Evolutionary conservation across 2,797 vertebrate species (phyloP).

Genomic region (Cyprinodon diabolis): DNA sequence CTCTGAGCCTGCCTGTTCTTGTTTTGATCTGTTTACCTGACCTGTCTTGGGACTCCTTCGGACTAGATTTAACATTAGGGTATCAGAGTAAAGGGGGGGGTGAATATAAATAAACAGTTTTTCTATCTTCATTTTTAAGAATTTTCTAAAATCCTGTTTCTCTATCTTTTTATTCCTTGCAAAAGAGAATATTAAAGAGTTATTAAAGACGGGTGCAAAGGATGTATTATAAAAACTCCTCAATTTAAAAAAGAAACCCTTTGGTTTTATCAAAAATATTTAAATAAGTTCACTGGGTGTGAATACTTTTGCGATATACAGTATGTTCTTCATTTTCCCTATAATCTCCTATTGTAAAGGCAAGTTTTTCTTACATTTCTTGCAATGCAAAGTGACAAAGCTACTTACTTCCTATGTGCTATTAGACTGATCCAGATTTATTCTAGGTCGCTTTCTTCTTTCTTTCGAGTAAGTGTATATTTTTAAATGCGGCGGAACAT

Average conservation of each 20-base stretch:
- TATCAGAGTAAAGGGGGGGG: background rate
- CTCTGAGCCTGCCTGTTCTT: too few species aligned
- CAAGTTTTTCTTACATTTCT: background rate
- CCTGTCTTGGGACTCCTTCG: too few species aligned
- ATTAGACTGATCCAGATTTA: constrained; percentile 24
- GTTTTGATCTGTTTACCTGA: too few species aligned
- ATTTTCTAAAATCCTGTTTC: background rate
- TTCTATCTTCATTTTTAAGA: background rate
- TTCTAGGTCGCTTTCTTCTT: background rate
- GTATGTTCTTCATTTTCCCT: background rate
- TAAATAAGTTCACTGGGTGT: background rate
- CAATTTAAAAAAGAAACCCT: background rate
- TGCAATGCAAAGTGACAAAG: constrained; percentile 57
- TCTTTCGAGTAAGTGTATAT: background rate
- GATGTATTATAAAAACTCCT: background rate
- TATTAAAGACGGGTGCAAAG: background rate
- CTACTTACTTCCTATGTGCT: constrained; percentile 26
- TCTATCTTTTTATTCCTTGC: background rate
- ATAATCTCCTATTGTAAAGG: background rate
- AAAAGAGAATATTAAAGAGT: background rate
- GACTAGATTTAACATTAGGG: too few species aligned
- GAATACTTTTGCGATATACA: background rate
- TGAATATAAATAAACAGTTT: background rate
- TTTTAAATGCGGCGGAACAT: constrained; percentile 4
- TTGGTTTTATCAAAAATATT: background rate